These are phyloP conservation scores for Ammodytes marinus DNA, from an alignment of 2,113 vertebrate species.

Conservation along the genomic window DNA sequence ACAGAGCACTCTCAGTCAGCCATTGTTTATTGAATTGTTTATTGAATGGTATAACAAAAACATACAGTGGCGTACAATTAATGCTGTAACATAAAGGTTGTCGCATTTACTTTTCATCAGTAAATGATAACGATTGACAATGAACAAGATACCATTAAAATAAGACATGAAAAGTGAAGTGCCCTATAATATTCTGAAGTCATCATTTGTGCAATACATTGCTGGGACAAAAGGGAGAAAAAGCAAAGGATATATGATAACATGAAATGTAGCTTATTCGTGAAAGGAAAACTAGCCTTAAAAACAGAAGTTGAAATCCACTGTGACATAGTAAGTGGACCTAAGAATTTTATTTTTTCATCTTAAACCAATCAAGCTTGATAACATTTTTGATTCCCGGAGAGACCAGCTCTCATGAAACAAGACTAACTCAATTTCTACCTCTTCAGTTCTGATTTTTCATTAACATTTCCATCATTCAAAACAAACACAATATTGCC, in stretches of 20 bases:
- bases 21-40: constrained; percentile 68
- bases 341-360: background rate
- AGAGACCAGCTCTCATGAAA: constrained; percentile 82
- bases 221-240: constrained; percentile 12
- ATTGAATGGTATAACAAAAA: constrained; percentile 32
- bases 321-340: background rate
- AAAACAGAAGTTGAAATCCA: background rate
- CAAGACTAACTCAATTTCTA: background rate
- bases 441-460: background rate
- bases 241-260: background rate
- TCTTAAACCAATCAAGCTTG: background rate
- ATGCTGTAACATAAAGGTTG: constrained; percentile 28
- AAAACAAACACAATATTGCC: background rate
- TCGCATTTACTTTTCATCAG: constrained; percentile 30
- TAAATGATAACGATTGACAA: constrained; percentile 38
- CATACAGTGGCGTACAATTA: constrained; percentile 16
- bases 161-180: constrained; percentile 51
- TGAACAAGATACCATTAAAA: constrained; percentile 9
- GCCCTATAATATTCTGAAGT: constrained; percentile 33
- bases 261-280: constrained; percentile 71
- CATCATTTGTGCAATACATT: constrained; percentile 58
- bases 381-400: background rate
- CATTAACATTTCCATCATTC: constrained; percentile 11
- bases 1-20: constrained; percentile 22
- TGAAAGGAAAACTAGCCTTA: constrained; percentile 13